A percentile compares a stretch with the other conserved stretches of the same genome.
These are phyloP conservation scores for Drosophila recens DNA, from an alignment of 2,888 invertebrate genomes.

Conservation along the genomic window DNA sequence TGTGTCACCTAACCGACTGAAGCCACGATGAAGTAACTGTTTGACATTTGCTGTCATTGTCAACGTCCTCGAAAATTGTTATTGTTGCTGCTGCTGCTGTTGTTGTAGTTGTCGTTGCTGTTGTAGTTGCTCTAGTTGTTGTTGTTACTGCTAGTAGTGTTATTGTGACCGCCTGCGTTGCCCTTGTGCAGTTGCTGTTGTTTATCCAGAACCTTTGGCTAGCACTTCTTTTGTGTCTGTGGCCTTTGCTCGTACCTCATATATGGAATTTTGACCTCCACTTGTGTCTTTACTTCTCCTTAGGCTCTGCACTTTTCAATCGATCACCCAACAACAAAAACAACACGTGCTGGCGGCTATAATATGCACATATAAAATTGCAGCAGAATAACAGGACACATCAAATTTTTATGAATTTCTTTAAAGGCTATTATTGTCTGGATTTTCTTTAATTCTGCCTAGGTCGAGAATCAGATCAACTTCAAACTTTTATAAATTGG, in stretches of 20 bases:
- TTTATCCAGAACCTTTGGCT: slow-evolving; percentile 47
- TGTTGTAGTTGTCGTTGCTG: slow-evolving; percentile 18
- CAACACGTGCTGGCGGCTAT: slow-evolving; percentile 1
- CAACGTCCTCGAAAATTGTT: slow-evolving; percentile 60
- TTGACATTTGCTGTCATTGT: slow-evolving; percentile 78
- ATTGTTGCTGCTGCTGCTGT: slow-evolving; percentile 20
- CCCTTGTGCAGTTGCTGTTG: slow-evolving; percentile 60
- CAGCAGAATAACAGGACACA: neutral
- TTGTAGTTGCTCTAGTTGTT: neutral
- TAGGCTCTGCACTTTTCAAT: slow-evolving; percentile 38
- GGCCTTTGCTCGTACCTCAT: slow-evolving; percentile 12
- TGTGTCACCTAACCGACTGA: slow-evolving; percentile 44
- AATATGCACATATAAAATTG: neutral
- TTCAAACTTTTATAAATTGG: no score
- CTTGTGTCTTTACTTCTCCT: neutral
- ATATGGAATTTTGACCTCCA: slow-evolving; percentile 24
- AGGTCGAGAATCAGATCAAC: no score
- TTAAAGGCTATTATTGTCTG: neutral
- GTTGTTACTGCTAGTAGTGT: slow-evolving; percentile 7
- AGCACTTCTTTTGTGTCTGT: slow-evolving; percentile 52
- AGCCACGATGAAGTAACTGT: slow-evolving; percentile 56
- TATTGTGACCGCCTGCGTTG: slow-evolving; percentile 41
- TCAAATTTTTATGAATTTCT: slow-evolving; percentile 1
- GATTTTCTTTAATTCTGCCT: neutral
- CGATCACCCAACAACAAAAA: slow-evolving; percentile 39